Evolutionary conservation across 1,140 invertebrate species (phyloP), one percentile per base, ranked within the genome.

Genomic region (Popillia japonica): DNA sequence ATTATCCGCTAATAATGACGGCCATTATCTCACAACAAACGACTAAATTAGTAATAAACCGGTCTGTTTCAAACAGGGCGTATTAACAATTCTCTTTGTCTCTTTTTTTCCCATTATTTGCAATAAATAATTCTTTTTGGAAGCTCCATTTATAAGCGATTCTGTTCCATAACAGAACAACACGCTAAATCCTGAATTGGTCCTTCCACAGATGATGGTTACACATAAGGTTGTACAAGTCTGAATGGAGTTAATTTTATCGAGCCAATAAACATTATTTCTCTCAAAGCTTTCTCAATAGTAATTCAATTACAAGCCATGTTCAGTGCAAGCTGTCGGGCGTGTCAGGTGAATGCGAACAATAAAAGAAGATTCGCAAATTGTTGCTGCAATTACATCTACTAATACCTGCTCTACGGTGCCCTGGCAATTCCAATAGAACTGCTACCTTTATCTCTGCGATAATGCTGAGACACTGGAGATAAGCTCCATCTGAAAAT

Each of bases 361-460:
- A 68, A 8, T 68, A 68, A 68, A 68, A 68, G 61, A 34, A 34
- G 22, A 17, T 68, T 68, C 22, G 27, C 61, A 22, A 68, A 27
- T 68, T 68, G 61, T 68, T 68, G 61, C 27, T 68, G 22, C 17
- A 68, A 68, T 68, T 68, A 68, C 61, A 22, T 68, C 61, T 68
- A 68, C n/a, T n/a, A 68, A 68, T 68, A 68, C 61, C 61, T 20
- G 61, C 20, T 17, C 61, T 6, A 22, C 22, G 61, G 61, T 27
- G 61, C 61, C 61, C 48, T 4, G 4, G 61, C 61, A 68, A 68
- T 68, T 68, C 20, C 61, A 22, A 68, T 68, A 68, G 22, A 68
- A 68, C 61, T 68, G 61, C 22, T 68, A 22, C 61, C 61, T 68
- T 68, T 68, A 68, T 68, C 61, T 27, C 17, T 22, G 61, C 27